phyloP scores from a whole-genome alignment of 2,888 invertebrate species.

The Gastrophysa polygoni region DNA sequence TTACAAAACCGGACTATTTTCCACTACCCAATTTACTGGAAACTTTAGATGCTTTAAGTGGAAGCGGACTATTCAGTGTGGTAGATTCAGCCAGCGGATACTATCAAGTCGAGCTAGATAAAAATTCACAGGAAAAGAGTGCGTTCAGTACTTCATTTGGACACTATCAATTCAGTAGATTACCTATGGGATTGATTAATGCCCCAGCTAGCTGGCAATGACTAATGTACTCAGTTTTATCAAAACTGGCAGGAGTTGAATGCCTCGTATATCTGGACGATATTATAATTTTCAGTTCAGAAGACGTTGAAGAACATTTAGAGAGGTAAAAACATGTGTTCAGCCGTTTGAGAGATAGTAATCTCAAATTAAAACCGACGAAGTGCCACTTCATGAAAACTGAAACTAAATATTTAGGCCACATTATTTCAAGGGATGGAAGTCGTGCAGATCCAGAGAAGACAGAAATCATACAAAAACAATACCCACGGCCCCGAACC shows the following conservation, averaged over 20 bases:
- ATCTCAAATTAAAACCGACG: too few species aligned
- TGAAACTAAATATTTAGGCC: constrained; percentile 5
- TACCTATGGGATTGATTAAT: too few species aligned
- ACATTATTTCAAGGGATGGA: neutral
- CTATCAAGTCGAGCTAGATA: too few species aligned
- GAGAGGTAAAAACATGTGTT: neutral
- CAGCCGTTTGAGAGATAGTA: too few species aligned
- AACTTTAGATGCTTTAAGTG: neutral
- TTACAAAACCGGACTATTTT: neutral
- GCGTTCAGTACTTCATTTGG: too few species aligned
- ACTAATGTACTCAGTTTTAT: neutral
- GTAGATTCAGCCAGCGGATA: too few species aligned
- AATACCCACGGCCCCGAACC: too few species aligned
- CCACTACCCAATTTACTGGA: neutral
- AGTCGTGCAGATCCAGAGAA: constrained; percentile 6
- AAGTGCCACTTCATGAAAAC: neutral
- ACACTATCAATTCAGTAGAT: too few species aligned
- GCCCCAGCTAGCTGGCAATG: too few species aligned
- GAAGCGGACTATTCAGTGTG: too few species aligned
- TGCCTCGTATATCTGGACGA: neutral
- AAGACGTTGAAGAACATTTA: constrained; percentile 11
- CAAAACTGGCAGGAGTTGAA: neutral
- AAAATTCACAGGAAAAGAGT: too few species aligned
- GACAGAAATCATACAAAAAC: neutral
- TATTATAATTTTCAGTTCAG: constrained; percentile 11